These are phyloP conservation scores for Salarias fasciatus DNA, from an alignment of 2,797 vertebrate genomes.

Conservation along the genomic window DNA sequence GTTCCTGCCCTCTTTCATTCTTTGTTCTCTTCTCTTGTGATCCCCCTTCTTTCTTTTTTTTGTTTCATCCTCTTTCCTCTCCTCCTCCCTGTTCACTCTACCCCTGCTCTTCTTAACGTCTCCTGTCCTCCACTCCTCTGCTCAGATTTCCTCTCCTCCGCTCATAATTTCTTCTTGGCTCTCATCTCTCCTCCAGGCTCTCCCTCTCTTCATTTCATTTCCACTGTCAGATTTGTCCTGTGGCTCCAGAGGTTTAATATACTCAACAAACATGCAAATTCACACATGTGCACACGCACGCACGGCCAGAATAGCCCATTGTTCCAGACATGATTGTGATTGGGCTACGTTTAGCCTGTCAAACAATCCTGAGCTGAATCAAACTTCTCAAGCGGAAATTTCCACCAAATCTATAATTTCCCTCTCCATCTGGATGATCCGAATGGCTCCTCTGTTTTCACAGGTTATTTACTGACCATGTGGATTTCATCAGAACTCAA, in stretches of 20 bases:
- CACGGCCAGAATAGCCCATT: no score
- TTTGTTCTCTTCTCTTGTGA: conserved; percentile 14
- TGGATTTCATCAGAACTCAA: conserved; percentile 31
- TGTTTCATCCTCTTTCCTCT: conserved; percentile 17
- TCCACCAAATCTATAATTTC: background rate
- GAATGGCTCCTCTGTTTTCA: background rate
- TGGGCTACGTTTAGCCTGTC: no score
- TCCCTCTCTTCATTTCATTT: conserved; percentile 34
- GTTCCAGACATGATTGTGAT: no score
- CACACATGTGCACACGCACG: conserved; percentile 28
- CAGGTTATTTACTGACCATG: conserved; percentile 11
- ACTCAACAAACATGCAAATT: conserved; percentile 68
- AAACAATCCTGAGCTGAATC: no score
- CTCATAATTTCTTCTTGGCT: conserved; percentile 41
- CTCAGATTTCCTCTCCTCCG: conserved; percentile 16
- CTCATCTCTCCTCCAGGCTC: conserved; percentile 31
- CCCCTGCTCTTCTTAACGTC: conserved; percentile 27
- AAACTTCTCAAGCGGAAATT: no score
- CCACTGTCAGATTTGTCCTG: conserved; percentile 67
- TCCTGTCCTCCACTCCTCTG: conserved; percentile 5
- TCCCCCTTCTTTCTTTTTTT: conserved; percentile 18
- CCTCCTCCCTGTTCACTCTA: conserved; percentile 37
- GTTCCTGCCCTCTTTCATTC: conserved; percentile 7
- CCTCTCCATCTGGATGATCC: conserved; percentile 5
- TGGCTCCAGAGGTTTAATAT: conserved; percentile 73